Evolutionary conservation across 1,140 invertebrate species (phyloP).

Genomic region (Leptinotarsa undecemlineata): DNA sequence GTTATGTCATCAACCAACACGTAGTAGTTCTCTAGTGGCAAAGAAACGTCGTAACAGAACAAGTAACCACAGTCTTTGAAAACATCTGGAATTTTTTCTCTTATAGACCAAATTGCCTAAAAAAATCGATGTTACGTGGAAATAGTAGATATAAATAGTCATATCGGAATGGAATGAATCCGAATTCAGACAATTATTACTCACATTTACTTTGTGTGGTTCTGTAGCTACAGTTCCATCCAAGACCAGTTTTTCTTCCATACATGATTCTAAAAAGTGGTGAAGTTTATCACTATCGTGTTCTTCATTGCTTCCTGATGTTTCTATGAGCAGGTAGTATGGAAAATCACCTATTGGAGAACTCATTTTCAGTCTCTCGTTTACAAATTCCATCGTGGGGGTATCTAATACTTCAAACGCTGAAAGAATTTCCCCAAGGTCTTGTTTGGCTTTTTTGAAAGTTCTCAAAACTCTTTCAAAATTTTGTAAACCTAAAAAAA

Average conservation of each 20-base stretch:
- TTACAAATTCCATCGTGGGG: constrained; percentile 64
- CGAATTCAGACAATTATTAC: neutral
- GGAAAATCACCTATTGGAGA: constrained; percentile 68
- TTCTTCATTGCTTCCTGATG: constrained; percentile 76
- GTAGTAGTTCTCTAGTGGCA: constrained; percentile 80
- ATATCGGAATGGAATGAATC: neutral
- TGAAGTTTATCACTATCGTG: constrained; percentile 89
- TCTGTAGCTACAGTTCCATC: constrained; percentile 86
- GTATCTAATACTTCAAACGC: constrained; percentile 92
- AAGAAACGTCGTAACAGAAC: constrained; percentile 93
- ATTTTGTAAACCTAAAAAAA: constrained; percentile 65
- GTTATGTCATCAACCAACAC: constrained; percentile 74
- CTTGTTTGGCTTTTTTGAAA: constrained; percentile 71
- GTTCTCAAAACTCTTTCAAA: constrained; percentile 80
- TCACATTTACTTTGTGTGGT: constrained; percentile 65
- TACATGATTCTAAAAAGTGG: constrained; percentile 73
- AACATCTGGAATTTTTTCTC: constrained; percentile 83
- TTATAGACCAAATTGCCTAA: constrained; percentile 78
- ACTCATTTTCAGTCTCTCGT: constrained; percentile 63
- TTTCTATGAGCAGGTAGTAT: constrained; percentile 91
- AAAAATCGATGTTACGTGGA: constrained; percentile 40
- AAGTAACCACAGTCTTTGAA: constrained; percentile 81
- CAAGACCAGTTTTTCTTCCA: constrained; percentile 70
- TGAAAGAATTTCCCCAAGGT: constrained; percentile 87
- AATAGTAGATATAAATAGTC: neutral